Percentiles rank a stretch among this genome's conserved stretches.
Conservation (phyloP, 2,113 vertebrate species). For the Cinclus mexicanus region DNA sequence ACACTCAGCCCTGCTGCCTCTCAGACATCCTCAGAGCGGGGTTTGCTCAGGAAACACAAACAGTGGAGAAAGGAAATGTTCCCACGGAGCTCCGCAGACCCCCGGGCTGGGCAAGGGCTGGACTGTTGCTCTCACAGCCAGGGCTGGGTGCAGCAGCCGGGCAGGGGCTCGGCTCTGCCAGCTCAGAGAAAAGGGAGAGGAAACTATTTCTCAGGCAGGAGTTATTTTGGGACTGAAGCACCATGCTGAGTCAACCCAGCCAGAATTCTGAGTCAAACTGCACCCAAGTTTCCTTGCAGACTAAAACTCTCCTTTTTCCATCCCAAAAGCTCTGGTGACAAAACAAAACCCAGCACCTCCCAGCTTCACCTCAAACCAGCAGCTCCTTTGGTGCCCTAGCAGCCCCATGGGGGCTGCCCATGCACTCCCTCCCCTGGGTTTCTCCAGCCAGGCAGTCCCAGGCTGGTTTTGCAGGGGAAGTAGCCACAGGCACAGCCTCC, state of each 20-base stretch:
- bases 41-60: not conserved
- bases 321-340: not conserved
- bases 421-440: rapidly evolving
- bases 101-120: rapidly evolving
- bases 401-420: not conserved
- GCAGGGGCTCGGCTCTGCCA: not conserved
- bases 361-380: not conserved
- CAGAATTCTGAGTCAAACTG: not conserved
- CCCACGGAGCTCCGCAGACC: not conserved
- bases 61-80: not conserved
- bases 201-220: not conserved
- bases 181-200: not conserved
- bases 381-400: rapidly evolving
- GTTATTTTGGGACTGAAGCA: not conserved
- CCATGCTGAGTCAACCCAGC: not conserved
- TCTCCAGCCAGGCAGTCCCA: rapidly evolving
- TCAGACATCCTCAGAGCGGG: rapidly evolving
- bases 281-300: not conserved
- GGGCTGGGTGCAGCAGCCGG: rapidly evolving
- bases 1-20: not conserved
- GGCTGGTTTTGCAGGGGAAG: not conserved
- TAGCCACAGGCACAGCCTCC: not conserved
- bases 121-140: not conserved
- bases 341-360: not conserved
- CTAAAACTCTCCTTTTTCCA: not conserved